Base-by-base conservation (phyloP, 2,888 invertebrate species). In the Eristalis arbustorum region DNA sequence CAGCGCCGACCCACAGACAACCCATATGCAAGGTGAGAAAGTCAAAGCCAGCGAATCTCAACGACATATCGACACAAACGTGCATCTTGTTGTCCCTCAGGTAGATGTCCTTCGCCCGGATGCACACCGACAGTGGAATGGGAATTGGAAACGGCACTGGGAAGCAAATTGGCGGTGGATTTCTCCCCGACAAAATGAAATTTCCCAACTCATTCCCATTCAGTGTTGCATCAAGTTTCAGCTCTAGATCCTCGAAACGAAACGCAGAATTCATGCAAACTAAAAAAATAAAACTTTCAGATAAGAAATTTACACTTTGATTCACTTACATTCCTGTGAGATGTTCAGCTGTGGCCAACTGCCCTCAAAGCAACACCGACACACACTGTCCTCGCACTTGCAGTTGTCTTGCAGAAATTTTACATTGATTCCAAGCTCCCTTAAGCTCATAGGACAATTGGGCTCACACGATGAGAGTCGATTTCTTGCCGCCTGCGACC, bases 161-260 rank as follows among this genome's bases (percentile, higher is more conserved):
- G n/a, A 85, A 74, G 28, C 85, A 85, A 11, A 85, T 0, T 10
- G 85, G 85, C 4, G 82, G 85, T 2, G 85, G 85, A 67, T 85
- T 85, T 8, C 66, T 77, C 56, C 85, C 85, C 1, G 77, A 74
- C 10, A 85, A 34, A 18, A 59, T 59, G 57, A 78, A 85, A 11
- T 61, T 61, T 40, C 85, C 85, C 66, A 85, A 1, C 1, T 31
- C 61, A 10, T 78, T 77, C 13, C 69, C 74, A 25, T 85, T 82
- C 14, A 85, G 22, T 2, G 74, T 71, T 5, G 77, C 77, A 23
- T 49, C 40, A 1, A 77, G 40, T 66, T 71, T 69, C 14, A 85
- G 62, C 49, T 73, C 77, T 6, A 85, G 42, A 1, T 81, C 18
- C 42, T 69, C 73, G 1, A 40, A 37, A 42, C 64, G 57, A 13